Evolutionary conservation across 2,113 vertebrate species (phyloP), one percentile per base, ranked within the genome.

Genomic region (Turnix velox): DNA sequence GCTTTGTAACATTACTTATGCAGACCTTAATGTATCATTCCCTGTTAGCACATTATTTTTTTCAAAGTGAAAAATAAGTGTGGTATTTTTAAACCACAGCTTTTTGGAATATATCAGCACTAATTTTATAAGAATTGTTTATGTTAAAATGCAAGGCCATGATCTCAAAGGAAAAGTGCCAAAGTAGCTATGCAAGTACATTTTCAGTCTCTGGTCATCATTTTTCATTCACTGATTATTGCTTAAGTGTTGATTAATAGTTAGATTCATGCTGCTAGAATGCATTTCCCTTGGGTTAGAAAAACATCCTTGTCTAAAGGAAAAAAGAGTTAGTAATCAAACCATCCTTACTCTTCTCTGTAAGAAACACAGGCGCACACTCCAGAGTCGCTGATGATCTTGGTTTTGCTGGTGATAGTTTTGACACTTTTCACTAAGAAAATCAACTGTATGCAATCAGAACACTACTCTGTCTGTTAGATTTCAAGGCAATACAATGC

Each of bases 171-270:
- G 69, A 94, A 59, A 93, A 91, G 54, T 13, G 13, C 40, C 33
- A 18, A 94, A 93, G 78, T 81, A 95, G 94, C 83, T 95, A 88
- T 39, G 95, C 93, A 94, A 73, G 83, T 83, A 88, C 95, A 87
- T 94, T 97, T 87, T 84, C 92, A 87, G 94, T 97, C 96, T 92
- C 96, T 95, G 97, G 97, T 94, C 96, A 96, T 97, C 94, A 96
- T 97, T 97, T 97, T 97, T 96, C 95, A 97, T 94, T 96, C 92
- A 61, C 97, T 98, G 97, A 98, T 98, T 97, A 98, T 96, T 94
- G 80, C 97, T 97, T 96, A 97, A 97, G 96, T 97, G 97, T 96
- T 98, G 97, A 98, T 98, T 97, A 98, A 98, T 97, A 96, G 97
- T 94, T 96, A 97, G 80, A 92, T 87, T 97, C 97, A 97, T 33